phyloP scores from a whole-genome alignment of 92 coral and sea anemone genomes.

The Pocillopora meandrina region DNA sequence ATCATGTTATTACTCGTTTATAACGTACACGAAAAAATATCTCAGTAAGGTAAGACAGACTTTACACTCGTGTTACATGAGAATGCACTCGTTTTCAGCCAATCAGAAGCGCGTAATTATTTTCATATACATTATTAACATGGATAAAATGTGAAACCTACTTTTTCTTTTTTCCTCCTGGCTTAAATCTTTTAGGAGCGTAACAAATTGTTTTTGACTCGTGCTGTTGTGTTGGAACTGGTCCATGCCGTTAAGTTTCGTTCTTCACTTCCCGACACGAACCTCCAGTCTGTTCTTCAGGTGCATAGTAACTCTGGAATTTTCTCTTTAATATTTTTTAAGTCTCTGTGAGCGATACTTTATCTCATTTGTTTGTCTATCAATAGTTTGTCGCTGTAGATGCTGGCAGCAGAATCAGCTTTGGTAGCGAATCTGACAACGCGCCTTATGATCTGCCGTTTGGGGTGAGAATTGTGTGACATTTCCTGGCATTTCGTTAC shows the following conservation, averaged over 20 bases:
- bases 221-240: conserved; percentile 85
- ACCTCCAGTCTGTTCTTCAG: conserved; percentile 81
- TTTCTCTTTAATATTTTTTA: not conserved
- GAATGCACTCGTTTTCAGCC: too few relatives aligned
- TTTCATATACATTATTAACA: too few relatives aligned
- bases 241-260: conserved; percentile 85
- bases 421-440: conserved; percentile 88
- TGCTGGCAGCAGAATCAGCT: conserved; percentile 91
- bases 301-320: conserved; percentile 10
- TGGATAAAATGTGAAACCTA: not conserved
- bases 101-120: too few relatives aligned
- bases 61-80: too few relatives aligned
- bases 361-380: not conserved
- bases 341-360: not conserved
- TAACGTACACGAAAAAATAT: too few relatives aligned
- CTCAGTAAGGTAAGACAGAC: too few relatives aligned
- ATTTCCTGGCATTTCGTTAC: not conserved
- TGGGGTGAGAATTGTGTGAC: conserved; percentile 64
- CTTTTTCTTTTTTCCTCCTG: not conserved
- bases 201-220: conserved; percentile 85
- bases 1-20: too few relatives aligned
- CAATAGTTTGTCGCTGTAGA: conserved; percentile 88
- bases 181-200: conserved; percentile 65
- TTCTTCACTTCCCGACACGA: conserved; percentile 85
- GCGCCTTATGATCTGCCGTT: conserved; percentile 84